Base-by-base conservation (phyloP, 2,888 invertebrate genomes). In the Geophilus truncorum region DNA sequence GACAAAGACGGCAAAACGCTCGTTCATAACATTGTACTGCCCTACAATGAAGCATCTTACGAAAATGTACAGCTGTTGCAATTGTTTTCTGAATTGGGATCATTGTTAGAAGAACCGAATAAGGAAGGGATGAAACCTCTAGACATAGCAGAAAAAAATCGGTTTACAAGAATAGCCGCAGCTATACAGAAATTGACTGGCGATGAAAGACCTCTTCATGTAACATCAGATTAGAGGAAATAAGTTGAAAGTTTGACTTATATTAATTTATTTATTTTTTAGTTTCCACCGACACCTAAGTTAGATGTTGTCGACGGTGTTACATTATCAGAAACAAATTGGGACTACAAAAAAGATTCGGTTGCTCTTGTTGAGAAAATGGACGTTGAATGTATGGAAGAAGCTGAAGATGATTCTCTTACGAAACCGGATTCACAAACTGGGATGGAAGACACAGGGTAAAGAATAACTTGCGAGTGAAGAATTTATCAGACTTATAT, bases 1-100 rank as follows among this genome's bases (percentile, higher is more conserved):
- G 88, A 88, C 83, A 82, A 82, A 23, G 84, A 85, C 79, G 87
- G 87, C 28, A 86, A 85, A 85, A 87, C 87, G 1, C 86, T 86
- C 0, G 81, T 87, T 18, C 87, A 88, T 82, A 86, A 87, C 82
- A 84, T 87, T 21, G 86, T 87, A 34, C 84, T 83, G 40, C 86
- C 88, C 0, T 83, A 87, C 3, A 84, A 85, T 0, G 84, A 85
- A 51, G 87, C 86, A 15, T 85, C 86, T n/a, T 88, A 85, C 82
- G 86, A 87, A 81, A 86, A 86, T 82, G 85, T 85, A 18, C 84
- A 85, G 34, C 84, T 88, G 28, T 83, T 88, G 77, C 85, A 84
- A 81, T 82, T 87, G 10, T 83, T 88, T 23, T 83, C 83, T 0
- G 82, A 83, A n/a, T 80, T 84, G 7, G 87, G 86, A 5, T 86